phyloP scores from a whole-genome alignment of 2,888 invertebrate genomes.

The Plutella xylostella region DNA sequence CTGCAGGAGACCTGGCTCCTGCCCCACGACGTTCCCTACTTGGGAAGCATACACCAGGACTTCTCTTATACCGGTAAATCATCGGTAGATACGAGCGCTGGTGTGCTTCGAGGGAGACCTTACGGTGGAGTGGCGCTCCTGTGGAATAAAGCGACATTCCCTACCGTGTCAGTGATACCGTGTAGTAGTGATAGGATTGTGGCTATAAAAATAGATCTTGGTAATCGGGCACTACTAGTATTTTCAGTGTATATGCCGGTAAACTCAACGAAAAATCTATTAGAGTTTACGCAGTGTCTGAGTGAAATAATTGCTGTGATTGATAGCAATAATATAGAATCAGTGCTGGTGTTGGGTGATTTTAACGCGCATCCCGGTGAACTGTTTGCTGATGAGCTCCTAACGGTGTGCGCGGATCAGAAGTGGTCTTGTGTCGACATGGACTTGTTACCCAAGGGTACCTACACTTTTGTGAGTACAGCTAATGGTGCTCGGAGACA shows the following conservation, averaged over 20 bases:
- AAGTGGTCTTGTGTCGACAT: neutral
- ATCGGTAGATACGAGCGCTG: neutral
- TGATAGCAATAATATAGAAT: neutral
- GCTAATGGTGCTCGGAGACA: neutral
- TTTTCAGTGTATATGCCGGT: neutral
- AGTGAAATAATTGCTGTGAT: neutral
- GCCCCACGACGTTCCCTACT: neutral
- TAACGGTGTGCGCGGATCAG: neutral
- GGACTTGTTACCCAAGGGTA: neutral
- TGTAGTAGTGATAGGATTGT: neutral
- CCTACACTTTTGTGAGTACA: slow-evolving; percentile 1
- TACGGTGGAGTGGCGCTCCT: neutral
- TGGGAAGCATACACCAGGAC: neutral
- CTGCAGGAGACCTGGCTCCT: neutral
- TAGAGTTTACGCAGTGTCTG: neutral
- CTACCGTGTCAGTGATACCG: neutral
- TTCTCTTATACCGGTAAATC: neutral
- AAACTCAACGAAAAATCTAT: neutral
- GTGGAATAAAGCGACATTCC: neutral
- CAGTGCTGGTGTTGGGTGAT: neutral
- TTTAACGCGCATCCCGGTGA: neutral
- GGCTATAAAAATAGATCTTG: neutral
- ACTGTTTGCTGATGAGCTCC: neutral
- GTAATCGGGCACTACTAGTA: neutral
- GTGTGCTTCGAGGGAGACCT: neutral